Base-by-base conservation (phyloP, 2,888 invertebrate species). In the Diaphora mendica region DNA sequence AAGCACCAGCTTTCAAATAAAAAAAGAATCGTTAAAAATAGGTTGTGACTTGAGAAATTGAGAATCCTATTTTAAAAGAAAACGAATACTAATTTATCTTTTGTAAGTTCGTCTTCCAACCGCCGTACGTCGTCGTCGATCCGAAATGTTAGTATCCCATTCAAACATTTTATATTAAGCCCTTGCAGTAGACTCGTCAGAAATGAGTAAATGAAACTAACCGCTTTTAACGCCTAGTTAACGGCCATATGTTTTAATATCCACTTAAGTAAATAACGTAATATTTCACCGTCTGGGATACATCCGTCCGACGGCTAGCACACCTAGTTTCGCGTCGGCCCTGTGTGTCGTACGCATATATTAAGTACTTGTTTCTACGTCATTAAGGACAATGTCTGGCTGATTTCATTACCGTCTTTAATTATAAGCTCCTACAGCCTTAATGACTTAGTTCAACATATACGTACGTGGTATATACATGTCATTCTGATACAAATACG, bases 271-370 rank as follows among this genome's bases (percentile, higher is more conserved):
- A 86, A 87, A 88, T 88, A 89, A 87, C 86, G 84, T 85, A 85
- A 85, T 86, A 86, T 67, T 87, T 87, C 82, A 84, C 84, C 80
- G 92, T 92, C 91, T 92, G 90, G 87, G 78, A 86, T 84, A 87
- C 91, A 90, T 92, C 92, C 92, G 91, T 83, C 78, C 79, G 42
- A 65, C 64, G 80, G 77, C 84, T 81, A 78, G 76, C 76, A 79
- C 77, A 79, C 82, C 82, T 71, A 68, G 80, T 78, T 75, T 72
- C 76, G 66, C 73, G 76, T 39, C 71, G 30, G 68, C 72, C 67
- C 69, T 71, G 66, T 35, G 30, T 39, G 26, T 69, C 33, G 23
- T 26, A 69, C 64, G 64, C 64, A 48, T 20, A 73, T 67, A 68
- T 77, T 78, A 78, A 81, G 33, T 79, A 77, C 79, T 73, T 75